Evolutionary conservation across 2,113 vertebrate species (phyloP), one percentile per base, ranked within the genome.

Genomic region (Melanocharis versteri): DNA sequence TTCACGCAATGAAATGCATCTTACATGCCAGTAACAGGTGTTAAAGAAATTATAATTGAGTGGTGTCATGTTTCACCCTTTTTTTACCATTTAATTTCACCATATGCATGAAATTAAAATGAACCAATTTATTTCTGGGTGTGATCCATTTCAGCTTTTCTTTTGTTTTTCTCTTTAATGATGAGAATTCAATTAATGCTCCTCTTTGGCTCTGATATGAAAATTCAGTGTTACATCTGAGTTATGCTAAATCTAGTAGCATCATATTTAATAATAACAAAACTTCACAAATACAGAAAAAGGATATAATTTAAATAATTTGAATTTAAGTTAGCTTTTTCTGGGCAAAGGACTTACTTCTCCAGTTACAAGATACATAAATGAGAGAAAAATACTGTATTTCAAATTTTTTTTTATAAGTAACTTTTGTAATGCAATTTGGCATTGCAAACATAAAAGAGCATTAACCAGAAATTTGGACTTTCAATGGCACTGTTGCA

Each of bases 11-110:
- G 28, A 69, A 82, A 60, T 64, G 6, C 9, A 11, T 66, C 27
- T 50, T 50, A 21, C 17, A 21, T 56, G 13, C 13, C 24, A 69
- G 26, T 40, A 87, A 51, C 22, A 68, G n/a, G 10, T 82, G 27
- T 40, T 79, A 71, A 82, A 57, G 23, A 77, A 91, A 47, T 51
- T 3, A 35, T 76, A 80, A 92, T 60, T 71, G 39, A 89, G 19
- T 64, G 22, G 37, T 85, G 57, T 91, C 19, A 60, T 64, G 60
- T 68, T 72, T 65, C 47, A 26, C 35, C 21, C 7, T 87, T 65
- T 91, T 82, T 87, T 95, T 26, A 53, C 61, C 28, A 57, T 72
- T 94, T 89, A 48, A 51, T 85, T 91, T 93, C 31, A 64, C 48
- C 60, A 56, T 56, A 76, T 56, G 26, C 31, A 21, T 83, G 45